A percentile compares a stretch with the other conserved stretches of the same genome.
phyloP scores from a whole-genome alignment of 2,797 vertebrate species.

The Manis crassicaudata region DNA sequence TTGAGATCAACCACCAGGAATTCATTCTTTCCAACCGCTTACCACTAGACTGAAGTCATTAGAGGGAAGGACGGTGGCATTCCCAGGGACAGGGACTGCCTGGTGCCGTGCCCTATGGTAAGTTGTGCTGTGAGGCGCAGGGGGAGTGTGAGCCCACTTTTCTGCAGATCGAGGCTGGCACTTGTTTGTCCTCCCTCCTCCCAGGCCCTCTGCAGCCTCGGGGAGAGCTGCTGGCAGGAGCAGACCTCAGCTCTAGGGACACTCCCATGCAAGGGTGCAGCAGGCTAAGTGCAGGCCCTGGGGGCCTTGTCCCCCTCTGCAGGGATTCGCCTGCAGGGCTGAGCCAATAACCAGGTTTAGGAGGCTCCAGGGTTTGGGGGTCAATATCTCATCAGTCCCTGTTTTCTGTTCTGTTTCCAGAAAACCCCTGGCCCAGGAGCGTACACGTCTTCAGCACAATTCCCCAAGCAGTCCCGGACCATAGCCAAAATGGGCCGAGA shows the following conservation, averaged over 20 bases:
- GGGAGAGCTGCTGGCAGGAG: background rate
- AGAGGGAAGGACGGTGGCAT: background rate
- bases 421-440: constrained; percentile 87
- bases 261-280: background rate
- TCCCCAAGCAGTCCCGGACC: constrained; percentile 74
- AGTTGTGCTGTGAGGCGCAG: background rate
- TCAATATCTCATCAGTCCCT: background rate
- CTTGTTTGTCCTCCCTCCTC: background rate
- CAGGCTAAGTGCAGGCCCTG: background rate
- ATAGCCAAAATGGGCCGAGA: constrained; percentile 77
- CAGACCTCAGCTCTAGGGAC: background rate
- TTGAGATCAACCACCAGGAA: background rate
- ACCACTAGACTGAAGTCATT: background rate
- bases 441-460: constrained; percentile 80
- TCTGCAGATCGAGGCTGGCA: too few relatives aligned
- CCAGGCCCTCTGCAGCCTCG: background rate
- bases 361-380: too few relatives aligned
- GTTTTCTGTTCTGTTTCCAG: constrained; percentile 77
- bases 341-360: background rate
- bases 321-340: background rate
- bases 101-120: background rate
- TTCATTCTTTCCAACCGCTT: background rate
- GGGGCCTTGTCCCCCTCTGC: background rate
- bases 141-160: background rate
- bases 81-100: background rate